Percentiles rank a stretch among this genome's conserved stretches.
These are phyloP conservation scores for Synanthedon tipuliformis DNA, from an alignment of 2,888 invertebrate genomes.

Conservation along the genomic window DNA sequence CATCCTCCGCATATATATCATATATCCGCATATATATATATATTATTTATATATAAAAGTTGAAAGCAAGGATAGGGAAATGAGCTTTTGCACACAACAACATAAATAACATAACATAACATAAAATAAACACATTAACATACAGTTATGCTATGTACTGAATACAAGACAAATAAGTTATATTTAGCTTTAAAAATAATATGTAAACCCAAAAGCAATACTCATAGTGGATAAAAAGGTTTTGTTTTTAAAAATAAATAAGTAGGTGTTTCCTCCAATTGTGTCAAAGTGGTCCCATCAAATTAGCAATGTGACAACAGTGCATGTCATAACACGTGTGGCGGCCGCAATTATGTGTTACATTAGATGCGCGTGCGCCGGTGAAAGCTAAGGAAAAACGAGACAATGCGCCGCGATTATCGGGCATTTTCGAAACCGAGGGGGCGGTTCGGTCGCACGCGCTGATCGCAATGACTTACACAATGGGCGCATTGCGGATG, in stretches of 20 bases:
- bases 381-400: constrained; percentile 37
- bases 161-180: too few relatives aligned
- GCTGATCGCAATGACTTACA: constrained; percentile 2
- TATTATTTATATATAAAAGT: too few relatives aligned
- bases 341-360: constrained; percentile 27
- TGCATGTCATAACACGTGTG: constrained; percentile 22
- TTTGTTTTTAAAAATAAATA: background rate
- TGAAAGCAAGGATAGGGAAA: too few relatives aligned
- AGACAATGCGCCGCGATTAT: constrained; percentile 27
- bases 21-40: too few relatives aligned
- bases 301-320: constrained; percentile 22
- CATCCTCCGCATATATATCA: too few relatives aligned
- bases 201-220: too few relatives aligned
- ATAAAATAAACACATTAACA: too few relatives aligned
- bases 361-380: constrained; percentile 21
- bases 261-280: constrained; percentile 6
- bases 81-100: too few relatives aligned
- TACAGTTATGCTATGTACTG: too few relatives aligned
- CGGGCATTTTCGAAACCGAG: constrained; percentile 31
- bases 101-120: too few relatives aligned
- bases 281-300: constrained; percentile 12
- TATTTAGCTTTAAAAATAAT: too few relatives aligned
- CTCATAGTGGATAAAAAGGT: too few relatives aligned
- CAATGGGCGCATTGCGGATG: background rate
- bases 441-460: constrained; percentile 9